A percentile compares a stretch with the other conserved stretches of the same genome.
Evolutionary conservation across 2,888 invertebrate species (phyloP).

Genomic region (Eupeodes latifasciatus): DNA sequence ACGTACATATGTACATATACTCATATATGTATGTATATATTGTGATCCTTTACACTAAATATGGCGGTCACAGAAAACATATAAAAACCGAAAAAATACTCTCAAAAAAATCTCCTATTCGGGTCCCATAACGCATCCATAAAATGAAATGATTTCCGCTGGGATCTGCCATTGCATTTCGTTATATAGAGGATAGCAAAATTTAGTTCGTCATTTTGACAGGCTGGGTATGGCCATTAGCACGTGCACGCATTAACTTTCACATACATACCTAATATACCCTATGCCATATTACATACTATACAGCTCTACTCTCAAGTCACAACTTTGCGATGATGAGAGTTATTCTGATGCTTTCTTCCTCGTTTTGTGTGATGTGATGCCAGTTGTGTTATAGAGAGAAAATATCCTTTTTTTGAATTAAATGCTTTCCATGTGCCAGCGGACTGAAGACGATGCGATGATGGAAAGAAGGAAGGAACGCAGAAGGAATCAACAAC

Average conservation of each 20-base stretch:
- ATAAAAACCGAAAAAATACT: slow-evolving; percentile 23
- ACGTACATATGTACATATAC: not conserved
- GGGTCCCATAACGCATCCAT: slow-evolving; percentile 70
- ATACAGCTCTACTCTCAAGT: not conserved
- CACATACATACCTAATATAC: slow-evolving; percentile 7
- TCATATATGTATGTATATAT: not conserved
- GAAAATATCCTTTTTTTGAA: slow-evolving; percentile 51
- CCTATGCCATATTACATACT: not conserved
- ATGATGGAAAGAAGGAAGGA: not conserved
- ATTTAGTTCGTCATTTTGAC: slow-evolving; percentile 64
- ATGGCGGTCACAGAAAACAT: slow-evolving; percentile 39
- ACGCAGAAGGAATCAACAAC: slow-evolving; percentile 60
- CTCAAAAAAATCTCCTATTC: slow-evolving; percentile 34
- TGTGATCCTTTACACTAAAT: slow-evolving; percentile 55
- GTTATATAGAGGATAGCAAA: slow-evolving; percentile 24
- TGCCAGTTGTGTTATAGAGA: not conserved
- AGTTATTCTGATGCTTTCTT: slow-evolving; percentile 31
- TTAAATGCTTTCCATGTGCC: slow-evolving; percentile 44
- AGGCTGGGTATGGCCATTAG: slow-evolving; percentile 80
- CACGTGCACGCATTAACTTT: slow-evolving; percentile 83
- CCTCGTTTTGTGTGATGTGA: not conserved
- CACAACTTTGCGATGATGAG: slow-evolving; percentile 2
- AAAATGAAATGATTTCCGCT: slow-evolving; percentile 72
- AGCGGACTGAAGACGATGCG: not conserved
- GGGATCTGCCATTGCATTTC: slow-evolving; percentile 68